Evolutionary conservation across 1,140 invertebrate species (phyloP), one percentile per base, ranked within the genome.

Genomic region (Kradibia gibbosae): DNA sequence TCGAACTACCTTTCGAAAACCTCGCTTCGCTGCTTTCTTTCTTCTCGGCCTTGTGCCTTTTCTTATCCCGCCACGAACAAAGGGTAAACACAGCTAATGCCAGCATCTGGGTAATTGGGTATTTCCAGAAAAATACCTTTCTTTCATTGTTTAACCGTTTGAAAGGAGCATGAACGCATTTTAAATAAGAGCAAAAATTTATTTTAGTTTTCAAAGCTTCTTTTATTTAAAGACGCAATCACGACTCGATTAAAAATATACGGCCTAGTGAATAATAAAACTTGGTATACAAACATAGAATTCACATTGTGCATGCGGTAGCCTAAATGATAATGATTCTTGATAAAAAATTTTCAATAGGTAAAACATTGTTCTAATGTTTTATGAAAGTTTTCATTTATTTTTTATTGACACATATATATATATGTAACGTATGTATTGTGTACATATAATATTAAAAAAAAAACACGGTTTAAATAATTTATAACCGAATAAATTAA

Each of bases 31-130:
- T 50, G 60, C 62, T 57, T 75, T 65, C 31, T 50, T 67, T 48
- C 57, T 70, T 53, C 28, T 70, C 53, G 22, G 31, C 39, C 62
- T 65, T 80, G n/a, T 75, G n/a, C 39, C 60, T 72, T 48, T 75
- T 67, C 55, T 67, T 80, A 28, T 50, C 22, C 22, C 15, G 11
- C 20, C 78, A 62, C 60, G 57, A 67, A 53, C 25, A 53, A 53
- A 53, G 70, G 39, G 70, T 73, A 73, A 80, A 80, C 34, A 60
- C 70, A 20, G 11, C 36, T 72, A 79, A 55, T 78, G 48, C 45
- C 78, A 36, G 36, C 71, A 80, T 80, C 71, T 80, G 72, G 79
- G 72, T 81, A 75, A 75, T 81, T 75, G 79, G 60, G 31, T 75
- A 55, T 55, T 81, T 65, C 57, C 70, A 71, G 39, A 36, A 48